Evolutionary conservation across 2,113 vertebrate species (phyloP).

Genomic region (Zosterops pallidus): DNA sequence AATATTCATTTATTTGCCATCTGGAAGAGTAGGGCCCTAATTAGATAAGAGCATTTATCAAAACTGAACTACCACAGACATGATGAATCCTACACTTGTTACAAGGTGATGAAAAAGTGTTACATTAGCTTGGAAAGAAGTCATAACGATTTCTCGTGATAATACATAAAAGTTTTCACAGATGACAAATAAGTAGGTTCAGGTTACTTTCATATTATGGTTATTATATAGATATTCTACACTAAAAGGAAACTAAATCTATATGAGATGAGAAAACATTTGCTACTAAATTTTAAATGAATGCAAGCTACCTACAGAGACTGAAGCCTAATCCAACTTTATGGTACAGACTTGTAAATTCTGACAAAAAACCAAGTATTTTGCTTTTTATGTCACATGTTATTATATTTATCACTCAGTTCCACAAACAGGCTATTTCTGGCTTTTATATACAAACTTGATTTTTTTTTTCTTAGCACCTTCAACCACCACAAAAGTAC

Average conservation of each 20-base stretch:
- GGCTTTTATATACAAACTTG: not conserved
- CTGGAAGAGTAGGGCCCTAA: not conserved
- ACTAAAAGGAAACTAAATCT: not conserved
- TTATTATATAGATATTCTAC: not conserved
- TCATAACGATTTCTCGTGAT: not conserved
- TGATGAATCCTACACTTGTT: not conserved
- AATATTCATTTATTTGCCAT: not conserved
- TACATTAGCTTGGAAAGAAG: not conserved
- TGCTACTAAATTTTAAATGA: not conserved
- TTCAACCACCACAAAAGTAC: not conserved
- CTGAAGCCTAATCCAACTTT: not conserved
- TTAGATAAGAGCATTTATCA: not conserved
- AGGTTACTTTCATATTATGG: not conserved
- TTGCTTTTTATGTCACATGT: not conserved
- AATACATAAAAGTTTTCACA: not conserved
- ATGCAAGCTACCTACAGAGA: not conserved
- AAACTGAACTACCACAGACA: not conserved
- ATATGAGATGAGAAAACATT: not conserved
- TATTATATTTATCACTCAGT: not conserved
- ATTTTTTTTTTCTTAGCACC: not conserved
- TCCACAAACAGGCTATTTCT: not conserved
- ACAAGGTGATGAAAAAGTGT: not conserved
- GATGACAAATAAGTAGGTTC: not conserved
- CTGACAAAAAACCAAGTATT: not conserved
- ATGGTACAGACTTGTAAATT: not conserved